Percentiles rank a stretch among this genome's conserved stretches.
phyloP scores from a whole-genome alignment of 1,140 invertebrate species.

The Sipha flava region DNA sequence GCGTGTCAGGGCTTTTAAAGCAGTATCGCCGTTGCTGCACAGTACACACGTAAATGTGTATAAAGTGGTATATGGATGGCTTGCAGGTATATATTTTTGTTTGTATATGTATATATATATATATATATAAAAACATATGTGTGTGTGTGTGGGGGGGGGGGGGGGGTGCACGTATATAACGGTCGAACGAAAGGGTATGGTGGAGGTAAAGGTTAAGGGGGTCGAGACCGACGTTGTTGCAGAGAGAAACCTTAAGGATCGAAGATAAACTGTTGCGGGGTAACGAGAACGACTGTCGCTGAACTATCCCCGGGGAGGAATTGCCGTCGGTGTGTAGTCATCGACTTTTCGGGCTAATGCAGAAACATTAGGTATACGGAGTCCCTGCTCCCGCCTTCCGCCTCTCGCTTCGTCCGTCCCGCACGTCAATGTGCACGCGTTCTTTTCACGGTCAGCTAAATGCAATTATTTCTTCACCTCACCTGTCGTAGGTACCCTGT shows the following conservation, averaged over 20 bases:
- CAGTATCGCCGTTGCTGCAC: too few species aligned
- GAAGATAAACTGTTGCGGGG: conserved; percentile 26
- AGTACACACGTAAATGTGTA: too few species aligned
- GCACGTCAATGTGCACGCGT: not conserved
- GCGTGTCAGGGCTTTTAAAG: too few species aligned
- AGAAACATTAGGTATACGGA: conserved; percentile 14
- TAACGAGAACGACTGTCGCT: conserved; percentile 5
- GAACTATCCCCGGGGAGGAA: conserved; percentile 25
- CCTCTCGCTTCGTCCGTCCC: not conserved
- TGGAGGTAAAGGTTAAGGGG: too few species aligned
- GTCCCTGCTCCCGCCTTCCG: not conserved
- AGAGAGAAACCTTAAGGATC: conserved; percentile 19
- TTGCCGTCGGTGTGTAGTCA: conserved; percentile 10
- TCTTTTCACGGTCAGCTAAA: not conserved
- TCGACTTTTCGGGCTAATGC: conserved; percentile 6
- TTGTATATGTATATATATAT: too few species aligned
- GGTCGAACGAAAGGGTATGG: too few species aligned
- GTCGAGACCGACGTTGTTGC: too few species aligned
- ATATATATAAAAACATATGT: too few species aligned
- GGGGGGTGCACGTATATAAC: too few species aligned
- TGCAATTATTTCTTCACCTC: not conserved
- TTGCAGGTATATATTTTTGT: too few species aligned
- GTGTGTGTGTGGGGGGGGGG: too few species aligned
- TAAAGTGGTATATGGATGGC: too few species aligned
- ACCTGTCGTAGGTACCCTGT: not conserved